Base-by-base conservation (phyloP, 2,113 vertebrate genomes). In the Talpa occidentalis region DNA sequence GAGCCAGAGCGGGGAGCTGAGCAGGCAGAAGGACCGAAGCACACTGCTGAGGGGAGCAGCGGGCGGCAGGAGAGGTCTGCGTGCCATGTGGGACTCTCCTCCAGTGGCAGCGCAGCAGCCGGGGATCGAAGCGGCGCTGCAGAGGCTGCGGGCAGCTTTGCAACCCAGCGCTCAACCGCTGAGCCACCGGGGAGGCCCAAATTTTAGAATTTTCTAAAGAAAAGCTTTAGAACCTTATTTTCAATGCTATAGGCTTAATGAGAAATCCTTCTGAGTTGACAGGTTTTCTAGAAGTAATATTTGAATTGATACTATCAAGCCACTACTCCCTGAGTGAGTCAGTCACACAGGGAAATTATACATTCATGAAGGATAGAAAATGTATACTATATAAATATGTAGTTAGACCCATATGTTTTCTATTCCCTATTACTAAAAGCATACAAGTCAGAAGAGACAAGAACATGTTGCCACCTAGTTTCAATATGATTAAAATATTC, bases 351-450 rank as follows among this genome's bases (percentile, higher is more conserved):
- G 17, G 66, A 93, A 93, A 96, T 10, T 79, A 93, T 66, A 66
- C 44, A 44, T n/a, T 80, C 21, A 30, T 80, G 72, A 91, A 90
- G 42, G 84, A 90, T 69, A 77, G 19, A 83, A 67, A 14, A 16
- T 69, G 7, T 66, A 15, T 5, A n/a, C n/a, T 73, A 77, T 54
- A 94, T 17, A 90, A 93, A 88, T 52, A 70, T n/a, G 7, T 60
- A 78, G 7, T 86, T 86, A 95, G 56, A 95, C 83, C 74, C 32
- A 70, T 28, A 28, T 66, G 42, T 32, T 83, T 56, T 86, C n/a
- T 62, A 72, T 40, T 93, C 35, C 16, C 85, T 85, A 74, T 35
- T 83, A 49, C 15, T 92, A 88, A 92, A 88, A 83, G 59, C 47
- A n/a, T 19, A 62, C 26, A 90, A 89, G 28, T 69, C 66, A 56